Conservation (phyloP, 2,888 invertebrate species). For the Gortyna flavago region DNA sequence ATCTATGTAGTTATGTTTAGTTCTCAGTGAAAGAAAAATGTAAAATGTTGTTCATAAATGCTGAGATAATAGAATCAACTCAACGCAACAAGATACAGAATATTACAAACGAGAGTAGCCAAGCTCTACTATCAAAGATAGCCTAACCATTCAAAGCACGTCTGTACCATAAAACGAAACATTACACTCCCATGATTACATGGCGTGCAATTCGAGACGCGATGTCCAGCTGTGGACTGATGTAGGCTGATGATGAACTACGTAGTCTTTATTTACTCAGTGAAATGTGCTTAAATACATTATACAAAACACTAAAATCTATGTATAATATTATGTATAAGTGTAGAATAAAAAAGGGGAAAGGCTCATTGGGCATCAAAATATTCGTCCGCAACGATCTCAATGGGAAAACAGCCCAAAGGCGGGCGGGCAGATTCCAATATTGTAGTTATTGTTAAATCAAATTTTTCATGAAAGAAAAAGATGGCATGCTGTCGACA, state of each 20-base stretch:
- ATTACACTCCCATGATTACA: background rate
- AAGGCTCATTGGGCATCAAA: background rate
- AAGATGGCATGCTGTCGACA: background rate
- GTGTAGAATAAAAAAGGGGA: background rate
- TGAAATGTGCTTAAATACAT: background rate
- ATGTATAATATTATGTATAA: background rate
- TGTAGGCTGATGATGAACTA: background rate
- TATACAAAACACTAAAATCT: background rate
- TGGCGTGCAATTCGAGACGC: background rate
- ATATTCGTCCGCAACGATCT: background rate
- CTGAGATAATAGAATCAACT: background rate
- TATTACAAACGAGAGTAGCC: background rate
- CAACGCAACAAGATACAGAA: background rate
- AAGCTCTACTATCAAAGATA: background rate
- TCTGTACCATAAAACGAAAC: conserved; percentile 1
- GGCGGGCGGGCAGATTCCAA: background rate
- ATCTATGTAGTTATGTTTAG: background rate
- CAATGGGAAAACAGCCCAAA: background rate
- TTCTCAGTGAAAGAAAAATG: background rate
- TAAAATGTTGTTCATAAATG: background rate
- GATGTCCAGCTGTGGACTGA: background rate
- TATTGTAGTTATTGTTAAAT: background rate
- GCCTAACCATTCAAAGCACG: background rate
- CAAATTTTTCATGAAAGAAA: background rate
- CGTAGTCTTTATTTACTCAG: background rate